Conservation (phyloP, 2,797 vertebrate species). For the Tympanoctomys barrerae region DNA sequence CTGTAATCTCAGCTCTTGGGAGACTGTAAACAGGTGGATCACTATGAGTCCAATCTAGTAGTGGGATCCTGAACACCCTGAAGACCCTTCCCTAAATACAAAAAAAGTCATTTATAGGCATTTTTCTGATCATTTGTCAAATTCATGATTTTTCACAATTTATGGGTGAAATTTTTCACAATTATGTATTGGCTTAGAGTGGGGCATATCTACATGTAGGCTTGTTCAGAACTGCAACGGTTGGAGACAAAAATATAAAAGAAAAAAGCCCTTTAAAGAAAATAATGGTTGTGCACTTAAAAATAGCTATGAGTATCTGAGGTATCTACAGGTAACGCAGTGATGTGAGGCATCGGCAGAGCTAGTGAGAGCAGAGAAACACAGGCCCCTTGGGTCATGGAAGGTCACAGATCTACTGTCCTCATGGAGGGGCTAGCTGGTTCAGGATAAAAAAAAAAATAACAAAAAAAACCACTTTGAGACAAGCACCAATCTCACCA, state of each 20-base stretch:
- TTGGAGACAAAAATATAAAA: neutral
- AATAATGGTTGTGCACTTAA: neutral
- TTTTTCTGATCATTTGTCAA: neutral
- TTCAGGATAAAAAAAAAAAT: too few species aligned
- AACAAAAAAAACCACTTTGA: neutral
- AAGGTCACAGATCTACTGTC: neutral
- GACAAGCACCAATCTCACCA: neutral
- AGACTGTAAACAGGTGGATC: too few species aligned
- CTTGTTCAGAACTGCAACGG: neutral
- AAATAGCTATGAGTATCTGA: rapidly evolving
- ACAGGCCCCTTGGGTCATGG: neutral
- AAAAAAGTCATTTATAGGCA: neutral
- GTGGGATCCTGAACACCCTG: too few species aligned
- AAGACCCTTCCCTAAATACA: too few species aligned
- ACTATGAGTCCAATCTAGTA: too few species aligned
- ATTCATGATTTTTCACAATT: neutral
- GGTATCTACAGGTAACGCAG: neutral
- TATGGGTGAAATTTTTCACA: too few species aligned
- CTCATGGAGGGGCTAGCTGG: neutral
- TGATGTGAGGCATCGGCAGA: neutral
- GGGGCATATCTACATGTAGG: neutral
- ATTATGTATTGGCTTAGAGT: neutral
- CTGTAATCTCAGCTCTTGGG: too few species aligned
- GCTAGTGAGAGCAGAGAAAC: neutral
- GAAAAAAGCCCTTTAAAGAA: neutral